Evolutionary conservation across 2,797 vertebrate species (phyloP).

Genomic region (Argya squamiceps): DNA sequence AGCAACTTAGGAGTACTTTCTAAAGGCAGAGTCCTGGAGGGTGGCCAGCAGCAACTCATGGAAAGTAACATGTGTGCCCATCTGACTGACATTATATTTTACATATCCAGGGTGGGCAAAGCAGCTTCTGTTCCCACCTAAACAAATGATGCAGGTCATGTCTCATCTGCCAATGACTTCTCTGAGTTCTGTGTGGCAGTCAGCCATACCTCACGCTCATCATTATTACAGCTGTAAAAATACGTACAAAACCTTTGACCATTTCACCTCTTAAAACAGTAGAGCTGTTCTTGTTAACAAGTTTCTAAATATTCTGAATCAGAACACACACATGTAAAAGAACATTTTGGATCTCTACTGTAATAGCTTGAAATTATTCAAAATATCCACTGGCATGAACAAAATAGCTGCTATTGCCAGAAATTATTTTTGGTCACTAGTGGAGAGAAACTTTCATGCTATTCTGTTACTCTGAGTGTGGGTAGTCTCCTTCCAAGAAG

Average conservation of each 20-base stretch:
- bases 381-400: neutral
- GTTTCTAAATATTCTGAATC: neutral
- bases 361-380: neutral
- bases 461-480: neutral
- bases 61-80: neutral
- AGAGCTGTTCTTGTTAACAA: neutral
- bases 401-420: neutral
- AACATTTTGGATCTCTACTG: neutral
- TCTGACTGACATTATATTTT: neutral
- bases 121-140: neutral
- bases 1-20: neutral
- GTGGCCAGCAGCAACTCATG: neutral
- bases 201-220: neutral
- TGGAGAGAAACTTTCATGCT: neutral
- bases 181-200: neutral
- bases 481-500: neutral
- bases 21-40: neutral
- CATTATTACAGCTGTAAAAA: neutral
- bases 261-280: neutral
- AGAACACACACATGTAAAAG: neutral
- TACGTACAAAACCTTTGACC: neutral
- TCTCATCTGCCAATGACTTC: neutral
- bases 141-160: neutral
- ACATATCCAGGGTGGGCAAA: neutral
- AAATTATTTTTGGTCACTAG: neutral